phyloP scores from a whole-genome alignment of 1,140 invertebrate genomes.

The Papilio polytes region DNA sequence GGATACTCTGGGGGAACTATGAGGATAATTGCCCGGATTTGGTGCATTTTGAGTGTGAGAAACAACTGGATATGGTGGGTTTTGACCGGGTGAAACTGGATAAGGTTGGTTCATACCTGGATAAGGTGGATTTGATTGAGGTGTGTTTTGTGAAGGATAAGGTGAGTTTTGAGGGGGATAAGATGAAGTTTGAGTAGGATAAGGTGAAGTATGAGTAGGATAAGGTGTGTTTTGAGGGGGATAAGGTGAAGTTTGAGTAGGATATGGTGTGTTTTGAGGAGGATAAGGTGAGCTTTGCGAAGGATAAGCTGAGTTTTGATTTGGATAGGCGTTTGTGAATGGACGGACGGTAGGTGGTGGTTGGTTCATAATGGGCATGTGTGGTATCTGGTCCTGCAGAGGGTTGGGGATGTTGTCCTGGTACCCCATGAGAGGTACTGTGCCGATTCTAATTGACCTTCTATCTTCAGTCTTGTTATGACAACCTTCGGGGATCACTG shows the following conservation, averaged over 20 bases:
- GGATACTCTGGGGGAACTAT: background rate
- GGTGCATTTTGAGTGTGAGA: background rate
- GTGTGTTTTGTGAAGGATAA: constrained; percentile 39
- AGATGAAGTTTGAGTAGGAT: no score
- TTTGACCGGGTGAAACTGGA: background rate
- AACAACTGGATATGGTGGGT: background rate
- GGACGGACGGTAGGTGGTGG: constrained; percentile 46
- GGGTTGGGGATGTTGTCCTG: constrained; percentile 76
- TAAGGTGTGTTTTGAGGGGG: no score
- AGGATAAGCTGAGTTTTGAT: constrained; percentile 41
- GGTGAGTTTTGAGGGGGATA: constrained; percentile 10
- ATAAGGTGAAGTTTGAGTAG: no score
- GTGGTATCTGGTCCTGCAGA: constrained; percentile 56
- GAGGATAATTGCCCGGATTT: background rate
- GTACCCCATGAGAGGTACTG: constrained; percentile 84
- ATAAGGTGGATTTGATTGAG: constrained; percentile 41
- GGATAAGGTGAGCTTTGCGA: constrained; percentile 46
- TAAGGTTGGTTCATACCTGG: constrained; percentile 16
- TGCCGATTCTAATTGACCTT: constrained; percentile 86
- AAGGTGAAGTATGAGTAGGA: no score
- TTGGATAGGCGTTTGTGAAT: constrained; percentile 44
- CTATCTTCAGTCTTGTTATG: constrained; percentile 85
- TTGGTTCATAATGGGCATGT: constrained; percentile 50
- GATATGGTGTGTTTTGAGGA: constrained; percentile 4
- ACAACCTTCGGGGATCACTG: constrained; percentile 80